Evolutionary conservation across 1,140 invertebrate genomes (phyloP), one percentile per base, ranked within the genome.

Genomic region (Epicauta chinensis): DNA sequence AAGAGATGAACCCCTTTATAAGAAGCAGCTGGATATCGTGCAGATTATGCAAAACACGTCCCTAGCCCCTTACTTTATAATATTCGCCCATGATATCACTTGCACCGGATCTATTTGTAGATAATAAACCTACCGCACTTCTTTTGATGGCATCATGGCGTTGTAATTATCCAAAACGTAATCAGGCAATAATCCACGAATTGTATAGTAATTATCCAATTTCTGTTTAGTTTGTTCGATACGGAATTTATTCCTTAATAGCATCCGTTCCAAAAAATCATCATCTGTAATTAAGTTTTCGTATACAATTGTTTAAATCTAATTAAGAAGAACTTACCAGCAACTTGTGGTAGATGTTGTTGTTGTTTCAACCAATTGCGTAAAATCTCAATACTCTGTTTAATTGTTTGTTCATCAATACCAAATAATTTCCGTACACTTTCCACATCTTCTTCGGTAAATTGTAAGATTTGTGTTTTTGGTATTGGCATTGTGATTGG

Each of bases 151-250:
- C n/a, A n/a, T 23, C 9, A 37, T 29, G 3, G 36, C 11, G 2
- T 48, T 48, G 14, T 48, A 12, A 29, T 36, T 10, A 16, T 37
- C 32, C 17, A 34, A 6, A 43, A 43, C 32, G 37, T 43, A 39
- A 38, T 36, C 14, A 15, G 23, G 23, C 43, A 34, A 12, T 50
- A 52, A 36, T 9, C 31, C 41, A 37, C 36, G 16, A 1, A 45
- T 12, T 3, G 50, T 52, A 32, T 34, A 52, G 31, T 52, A 52
- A 15, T 43, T 37, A n/a, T 52, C 50, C 14, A 43, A 38, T 52
- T 52, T 52, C 29, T 29, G 40, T 30, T 52, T 52, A 15, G 50
- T 43, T 32, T 52, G 50, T 23, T 52, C 50, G 9, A 52, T 37
- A 13, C 50, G 31, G 29, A 52, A 45, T 44, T 52, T 52, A 32